Evolutionary conservation across 2,888 invertebrate species (phyloP), one percentile per base, ranked within the genome.

Genomic region (Salticus scenicus): DNA sequence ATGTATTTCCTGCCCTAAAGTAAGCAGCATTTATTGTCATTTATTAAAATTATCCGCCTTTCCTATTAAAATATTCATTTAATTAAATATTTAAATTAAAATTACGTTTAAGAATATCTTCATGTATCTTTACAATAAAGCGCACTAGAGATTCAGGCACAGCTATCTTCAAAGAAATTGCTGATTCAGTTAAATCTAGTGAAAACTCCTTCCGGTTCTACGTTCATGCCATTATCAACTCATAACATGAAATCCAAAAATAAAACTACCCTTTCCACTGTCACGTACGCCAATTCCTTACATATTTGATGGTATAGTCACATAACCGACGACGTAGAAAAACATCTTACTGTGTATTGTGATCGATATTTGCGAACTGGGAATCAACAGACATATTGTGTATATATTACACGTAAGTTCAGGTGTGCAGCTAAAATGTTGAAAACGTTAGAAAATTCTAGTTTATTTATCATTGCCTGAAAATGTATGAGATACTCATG

Each of bases 291-390:
- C 20, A 24, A 24, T 7, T 57, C 24, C 24, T 57, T 57, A 57
- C 57, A 57, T 57, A 57, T 57, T 57, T 57, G 57, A 57, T 57
- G 57, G 24, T 2, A 24, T 4, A 57, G 20, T 57, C 57, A 24
- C 57, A 57, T 47, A 47, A 17, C 57, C 57, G 57, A 57, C 57
- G 57, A 57, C 57, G 24, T 24, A 57, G 4, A 24, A 57, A 57
- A 57, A 24, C 7, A 57, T 7, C 57, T 5, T 37, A 24, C 24
- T 24, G 24, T 24, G 17, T 57, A 24, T 24, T 24, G 57, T 2
- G 57, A 24, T 57, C 57, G 24, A 57, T 57, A 57, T 12, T 57
- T 57, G 1, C 24, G 24, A 5, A 24, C 57, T 17, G 0, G 24
- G 24, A 24, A 57, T 7, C 5, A 24, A 5, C 57, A 57, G 5